A percentile compares a stretch with the other conserved stretches of the same genome.
Conservation (phyloP, 2,797 vertebrate species). For the Pampus argenteus region DNA sequence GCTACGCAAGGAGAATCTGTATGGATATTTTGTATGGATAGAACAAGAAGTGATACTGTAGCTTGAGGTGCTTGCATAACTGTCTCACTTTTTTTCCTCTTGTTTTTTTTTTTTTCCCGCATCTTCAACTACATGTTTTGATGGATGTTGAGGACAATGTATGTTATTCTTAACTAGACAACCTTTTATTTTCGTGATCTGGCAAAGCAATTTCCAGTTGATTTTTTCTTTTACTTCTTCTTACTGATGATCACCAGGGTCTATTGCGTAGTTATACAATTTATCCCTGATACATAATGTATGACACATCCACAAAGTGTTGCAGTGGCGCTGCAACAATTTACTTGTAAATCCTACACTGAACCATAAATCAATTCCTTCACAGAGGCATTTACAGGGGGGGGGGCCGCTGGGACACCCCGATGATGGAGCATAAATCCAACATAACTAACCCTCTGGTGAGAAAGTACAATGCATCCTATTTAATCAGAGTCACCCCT, state of each 20-base stretch:
- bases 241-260: not conserved
- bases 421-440: not conserved
- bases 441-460: not conserved
- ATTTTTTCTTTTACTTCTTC: not conserved
- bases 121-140: not conserved
- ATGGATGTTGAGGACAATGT: not conserved
- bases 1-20: not conserved
- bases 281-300: not conserved
- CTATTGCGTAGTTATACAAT: not conserved
- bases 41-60: not conserved
- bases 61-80: not conserved
- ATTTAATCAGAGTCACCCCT: not conserved
- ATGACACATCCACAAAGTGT: not conserved
- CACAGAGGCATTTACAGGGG: not conserved
- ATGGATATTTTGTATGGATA: not conserved
- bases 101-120: too few species aligned
- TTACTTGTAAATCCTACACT: not conserved
- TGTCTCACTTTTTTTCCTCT: too few species aligned
- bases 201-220: not conserved
- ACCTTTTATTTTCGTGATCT: not conserved
- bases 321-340: not conserved
- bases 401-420: not conserved
- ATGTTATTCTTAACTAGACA: not conserved
- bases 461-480: not conserved
- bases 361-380: not conserved